Percentiles rank a stretch among this genome's conserved stretches.
These are phyloP conservation scores for Trogon melanurus DNA, from an alignment of 2,113 vertebrate species.

Conservation along the genomic window DNA sequence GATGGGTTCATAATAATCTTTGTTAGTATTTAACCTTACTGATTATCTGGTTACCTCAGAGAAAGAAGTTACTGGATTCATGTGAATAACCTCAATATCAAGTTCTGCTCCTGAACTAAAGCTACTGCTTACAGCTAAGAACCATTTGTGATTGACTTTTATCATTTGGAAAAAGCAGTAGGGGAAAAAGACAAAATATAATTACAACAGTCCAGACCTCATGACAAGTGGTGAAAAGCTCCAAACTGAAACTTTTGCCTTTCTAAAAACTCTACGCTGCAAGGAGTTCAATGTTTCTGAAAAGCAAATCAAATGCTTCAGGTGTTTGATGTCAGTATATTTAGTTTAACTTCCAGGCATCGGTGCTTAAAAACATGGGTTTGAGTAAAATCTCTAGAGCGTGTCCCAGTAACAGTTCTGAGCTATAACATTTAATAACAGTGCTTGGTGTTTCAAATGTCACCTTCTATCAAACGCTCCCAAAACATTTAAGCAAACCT, in stretches of 20 bases:
- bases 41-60: background rate
- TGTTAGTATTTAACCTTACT: background rate
- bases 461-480: background rate
- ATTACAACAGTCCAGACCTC: background rate
- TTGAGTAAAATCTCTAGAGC: background rate
- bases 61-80: background rate
- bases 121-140: background rate
- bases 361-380: background rate
- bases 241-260: background rate
- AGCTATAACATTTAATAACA: background rate
- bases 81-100: background rate
- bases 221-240: background rate
- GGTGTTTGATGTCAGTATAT: background rate
- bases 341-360: background rate
- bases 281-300: background rate
- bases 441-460: background rate
- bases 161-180: background rate
- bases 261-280: background rate
- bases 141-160: background rate
- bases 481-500: background rate
- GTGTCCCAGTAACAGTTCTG: background rate
- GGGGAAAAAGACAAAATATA: background rate
- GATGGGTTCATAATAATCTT: background rate
- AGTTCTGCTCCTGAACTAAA: background rate
- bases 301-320: background rate